Conservation (phyloP, 2,113 vertebrate species). For the Thunnus maccoyii region DNA sequence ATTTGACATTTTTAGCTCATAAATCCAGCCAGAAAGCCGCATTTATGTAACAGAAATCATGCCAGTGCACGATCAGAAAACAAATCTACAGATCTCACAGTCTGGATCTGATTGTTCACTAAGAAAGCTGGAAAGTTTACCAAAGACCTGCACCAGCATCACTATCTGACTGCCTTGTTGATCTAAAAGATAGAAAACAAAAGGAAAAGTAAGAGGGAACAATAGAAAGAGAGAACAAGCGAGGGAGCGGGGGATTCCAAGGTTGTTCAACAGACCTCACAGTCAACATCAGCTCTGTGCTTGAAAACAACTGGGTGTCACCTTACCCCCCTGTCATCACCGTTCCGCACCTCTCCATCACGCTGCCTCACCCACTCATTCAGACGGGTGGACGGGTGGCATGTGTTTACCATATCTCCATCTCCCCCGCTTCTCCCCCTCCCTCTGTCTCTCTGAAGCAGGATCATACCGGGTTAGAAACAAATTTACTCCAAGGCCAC, state of each 20-base stretch:
- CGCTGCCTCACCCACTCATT: background rate
- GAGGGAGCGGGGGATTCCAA: too few species aligned
- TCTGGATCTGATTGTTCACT: background rate
- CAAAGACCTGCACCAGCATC: background rate
- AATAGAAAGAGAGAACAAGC: background rate
- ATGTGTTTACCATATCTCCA: constrained; percentile 53
- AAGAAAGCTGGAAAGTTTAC: background rate
- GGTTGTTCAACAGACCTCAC: constrained; percentile 15
- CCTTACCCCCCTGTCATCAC: constrained; percentile 19
- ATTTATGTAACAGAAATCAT: background rate
- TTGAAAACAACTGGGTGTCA: constrained; percentile 42
- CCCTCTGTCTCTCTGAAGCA: background rate
- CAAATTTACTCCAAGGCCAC: constrained; percentile 41
- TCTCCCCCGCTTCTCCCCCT: background rate
- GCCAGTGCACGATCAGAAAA: background rate
- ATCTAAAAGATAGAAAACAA: background rate
- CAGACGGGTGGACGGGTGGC: background rate
- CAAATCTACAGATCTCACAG: background rate
- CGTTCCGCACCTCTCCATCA: constrained; percentile 13
- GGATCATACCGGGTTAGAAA: constrained; percentile 30
- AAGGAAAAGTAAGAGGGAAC: background rate
- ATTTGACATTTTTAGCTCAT: background rate
- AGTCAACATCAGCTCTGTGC: constrained; percentile 30
- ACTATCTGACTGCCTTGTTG: background rate
- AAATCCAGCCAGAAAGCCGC: background rate